Conservation (phyloP, 2,797 vertebrate genomes). For the Diglossa cyanea region DNA sequence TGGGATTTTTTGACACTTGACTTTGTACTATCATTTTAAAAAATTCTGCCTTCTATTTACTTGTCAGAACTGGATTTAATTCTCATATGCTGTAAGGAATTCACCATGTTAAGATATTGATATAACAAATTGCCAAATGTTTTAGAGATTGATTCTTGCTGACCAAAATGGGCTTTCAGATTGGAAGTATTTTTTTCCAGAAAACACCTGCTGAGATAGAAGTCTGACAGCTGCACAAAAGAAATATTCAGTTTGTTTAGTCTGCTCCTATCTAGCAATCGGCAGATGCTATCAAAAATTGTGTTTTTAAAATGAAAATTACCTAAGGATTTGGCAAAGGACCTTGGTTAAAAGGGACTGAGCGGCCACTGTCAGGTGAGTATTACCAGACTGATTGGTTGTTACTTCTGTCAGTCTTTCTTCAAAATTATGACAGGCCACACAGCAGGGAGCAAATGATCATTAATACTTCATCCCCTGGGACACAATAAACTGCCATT, state of each 20-base stretch:
- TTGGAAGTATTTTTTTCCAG: conserved; percentile 55
- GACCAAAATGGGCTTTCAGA: conserved; percentile 70
- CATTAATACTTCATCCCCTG: conserved; percentile 71
- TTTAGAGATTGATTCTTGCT: conserved; percentile 73
- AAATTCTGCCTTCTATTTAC: conserved; percentile 65
- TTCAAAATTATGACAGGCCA: conserved; percentile 72
- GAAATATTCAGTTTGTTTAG: conserved; percentile 60
- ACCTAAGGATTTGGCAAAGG: conserved; percentile 59
- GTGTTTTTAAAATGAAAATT: conserved; percentile 64
- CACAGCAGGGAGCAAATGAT: conserved; percentile 72
- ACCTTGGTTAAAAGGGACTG: conserved; percentile 54
- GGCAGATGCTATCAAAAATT: conserved; percentile 60
- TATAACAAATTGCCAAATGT: conserved; percentile 74
- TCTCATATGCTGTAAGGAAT: conserved; percentile 38
- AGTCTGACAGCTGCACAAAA: conserved; percentile 67
- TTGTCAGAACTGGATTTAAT: conserved; percentile 67
- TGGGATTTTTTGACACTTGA: conserved; percentile 60
- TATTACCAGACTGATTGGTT: conserved; percentile 70
- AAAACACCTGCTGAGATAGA: conserved; percentile 71
- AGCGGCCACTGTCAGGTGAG: conserved; percentile 28
- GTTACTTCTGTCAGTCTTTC: conserved; percentile 66
- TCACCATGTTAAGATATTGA: conserved; percentile 66
- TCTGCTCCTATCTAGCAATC: conserved; percentile 53
- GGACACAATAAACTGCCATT: conserved; percentile 70
- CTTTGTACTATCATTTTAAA: conserved; percentile 60